Conservation (phyloP, 2,888 invertebrate species). For the Apodemia hepburni region DNA sequence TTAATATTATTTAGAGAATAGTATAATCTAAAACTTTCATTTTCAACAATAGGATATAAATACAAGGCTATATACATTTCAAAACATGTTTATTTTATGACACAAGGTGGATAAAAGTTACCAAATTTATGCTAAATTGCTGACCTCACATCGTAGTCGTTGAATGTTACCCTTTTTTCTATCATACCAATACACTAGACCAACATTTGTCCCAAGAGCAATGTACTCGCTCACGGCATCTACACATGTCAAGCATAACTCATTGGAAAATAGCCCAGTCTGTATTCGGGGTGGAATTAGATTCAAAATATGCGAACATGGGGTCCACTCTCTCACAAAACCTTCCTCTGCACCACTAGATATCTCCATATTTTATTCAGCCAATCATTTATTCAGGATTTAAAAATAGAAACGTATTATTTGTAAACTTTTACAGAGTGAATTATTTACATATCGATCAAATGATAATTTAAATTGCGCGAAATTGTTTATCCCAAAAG, state of each 20-base stretch:
- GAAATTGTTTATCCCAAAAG: neutral
- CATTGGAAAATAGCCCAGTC: constrained; percentile 87
- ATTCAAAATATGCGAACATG: constrained; percentile 86
- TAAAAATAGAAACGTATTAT: neutral
- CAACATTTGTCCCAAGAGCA: constrained; percentile 92
- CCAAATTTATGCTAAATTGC: constrained; percentile 32
- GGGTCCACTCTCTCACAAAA: constrained; percentile 89
- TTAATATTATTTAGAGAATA: neutral
- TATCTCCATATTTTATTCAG: constrained; percentile 54
- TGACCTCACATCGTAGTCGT: constrained; percentile 90
- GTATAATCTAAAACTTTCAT: neutral
- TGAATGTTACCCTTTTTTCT: constrained; percentile 88
- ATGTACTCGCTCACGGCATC: constrained; percentile 91
- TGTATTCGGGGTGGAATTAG: constrained; percentile 88
- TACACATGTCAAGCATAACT: constrained; percentile 89
- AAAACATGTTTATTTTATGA: constrained; percentile 18
- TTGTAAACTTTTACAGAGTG: neutral
- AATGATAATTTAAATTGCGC: neutral
- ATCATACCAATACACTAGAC: constrained; percentile 93
- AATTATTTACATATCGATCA: neutral
- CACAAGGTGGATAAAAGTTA: constrained; percentile 45
- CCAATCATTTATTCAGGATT: neutral
- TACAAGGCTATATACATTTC: neutral
- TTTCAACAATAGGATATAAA: neutral
- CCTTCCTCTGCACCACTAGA: constrained; percentile 67